phyloP scores from a whole-genome alignment of 2,113 vertebrate genomes.

The Muscicapa adusta region DNA sequence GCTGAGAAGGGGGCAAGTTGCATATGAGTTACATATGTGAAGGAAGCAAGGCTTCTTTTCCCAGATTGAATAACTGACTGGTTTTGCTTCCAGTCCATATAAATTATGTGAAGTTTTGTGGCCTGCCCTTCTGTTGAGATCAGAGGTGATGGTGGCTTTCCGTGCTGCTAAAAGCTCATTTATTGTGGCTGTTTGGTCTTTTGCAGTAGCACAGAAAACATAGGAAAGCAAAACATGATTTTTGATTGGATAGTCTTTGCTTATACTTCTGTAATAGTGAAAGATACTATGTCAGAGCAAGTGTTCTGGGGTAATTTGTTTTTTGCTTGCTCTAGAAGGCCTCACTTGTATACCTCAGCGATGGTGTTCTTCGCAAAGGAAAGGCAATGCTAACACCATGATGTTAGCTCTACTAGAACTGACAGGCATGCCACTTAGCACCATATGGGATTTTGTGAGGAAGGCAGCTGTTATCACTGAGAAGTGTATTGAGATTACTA shows the following conservation, averaged over 20 bases:
- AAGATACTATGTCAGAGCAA: background rate
- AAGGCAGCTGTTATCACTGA: conserved; percentile 24
- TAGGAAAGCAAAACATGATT: background rate
- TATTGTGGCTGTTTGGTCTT: background rate
- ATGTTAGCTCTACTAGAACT: background rate
- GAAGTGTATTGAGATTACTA: background rate
- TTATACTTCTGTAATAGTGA: background rate
- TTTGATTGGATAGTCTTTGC: background rate
- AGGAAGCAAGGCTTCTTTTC: background rate
- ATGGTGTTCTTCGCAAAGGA: background rate
- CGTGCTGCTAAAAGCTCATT: background rate
- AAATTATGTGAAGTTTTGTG: background rate
- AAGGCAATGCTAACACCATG: background rate
- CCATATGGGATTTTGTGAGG: conserved; percentile 12
- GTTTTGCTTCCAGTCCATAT: background rate
- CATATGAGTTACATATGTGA: background rate
- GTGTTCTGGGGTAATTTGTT: background rate
- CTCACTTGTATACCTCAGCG: accelerated
- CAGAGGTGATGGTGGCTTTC: background rate
- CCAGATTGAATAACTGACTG: background rate
- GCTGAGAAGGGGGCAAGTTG: background rate
- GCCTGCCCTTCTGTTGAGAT: background rate
- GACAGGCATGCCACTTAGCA: background rate
- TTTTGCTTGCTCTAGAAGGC: background rate
- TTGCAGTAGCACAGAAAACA: background rate